A percentile compares a stretch with the other conserved stretches of the same genome.
These are phyloP conservation scores for Meiosimyza platycephala DNA, from an alignment of 2,888 invertebrate species.

Conservation along the genomic window DNA sequence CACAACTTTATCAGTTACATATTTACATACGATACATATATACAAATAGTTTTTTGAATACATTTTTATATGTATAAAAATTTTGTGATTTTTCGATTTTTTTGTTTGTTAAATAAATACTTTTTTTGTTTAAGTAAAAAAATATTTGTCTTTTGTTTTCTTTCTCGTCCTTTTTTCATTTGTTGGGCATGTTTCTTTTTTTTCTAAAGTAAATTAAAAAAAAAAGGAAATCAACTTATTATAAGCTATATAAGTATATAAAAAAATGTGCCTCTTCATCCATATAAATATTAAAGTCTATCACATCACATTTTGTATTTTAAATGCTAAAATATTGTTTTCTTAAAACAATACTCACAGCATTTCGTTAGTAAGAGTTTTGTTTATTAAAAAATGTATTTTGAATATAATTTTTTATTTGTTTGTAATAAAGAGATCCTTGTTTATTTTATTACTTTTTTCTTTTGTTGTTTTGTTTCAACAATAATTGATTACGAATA, in stretches of 20 bases:
- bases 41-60: constrained; percentile 34
- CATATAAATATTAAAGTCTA: constrained; percentile 63
- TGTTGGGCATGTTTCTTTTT: neutral
- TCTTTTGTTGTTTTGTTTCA: constrained; percentile 28
- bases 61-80: constrained; percentile 27
- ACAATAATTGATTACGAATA: constrained; percentile 28
- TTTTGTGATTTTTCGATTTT: neutral
- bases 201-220: constrained; percentile 25
- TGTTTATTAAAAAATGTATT: constrained; percentile 30
- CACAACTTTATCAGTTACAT: constrained; percentile 17
- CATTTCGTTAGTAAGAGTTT: constrained; percentile 35
- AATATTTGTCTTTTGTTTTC: constrained; percentile 40
- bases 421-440: constrained; percentile 35
- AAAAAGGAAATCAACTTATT: constrained; percentile 35
- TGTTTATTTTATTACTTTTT: constrained; percentile 36
- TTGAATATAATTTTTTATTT: constrained; percentile 28
- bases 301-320: constrained; percentile 63
- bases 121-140: constrained; percentile 41
- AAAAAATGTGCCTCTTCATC: constrained; percentile 64
- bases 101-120: constrained; percentile 39
- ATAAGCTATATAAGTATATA: constrained; percentile 43
- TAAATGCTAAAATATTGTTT: constrained; percentile 47
- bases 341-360: constrained; percentile 47
- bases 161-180: constrained; percentile 19
- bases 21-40: constrained; percentile 35